A percentile compares a stretch with the other conserved stretches of the same genome.
Evolutionary conservation across 1,140 invertebrate species (phyloP).

Genomic region (Idris sp.): DNA sequence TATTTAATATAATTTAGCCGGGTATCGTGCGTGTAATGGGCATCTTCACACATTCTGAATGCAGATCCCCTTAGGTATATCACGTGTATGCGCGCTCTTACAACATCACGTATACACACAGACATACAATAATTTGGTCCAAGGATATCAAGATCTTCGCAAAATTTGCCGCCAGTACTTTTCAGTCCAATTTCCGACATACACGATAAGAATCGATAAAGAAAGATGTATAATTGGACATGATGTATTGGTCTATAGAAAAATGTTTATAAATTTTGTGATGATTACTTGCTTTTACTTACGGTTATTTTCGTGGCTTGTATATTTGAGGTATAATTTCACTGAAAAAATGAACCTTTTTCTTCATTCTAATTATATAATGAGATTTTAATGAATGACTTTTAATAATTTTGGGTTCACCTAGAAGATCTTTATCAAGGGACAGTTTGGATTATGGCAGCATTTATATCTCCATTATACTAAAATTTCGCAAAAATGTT

Average conservation of each 20-base stretch:
- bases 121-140: slow-evolving; percentile 36
- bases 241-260: slow-evolving; percentile 39
- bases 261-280: slow-evolving; percentile 47
- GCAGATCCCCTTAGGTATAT: slow-evolving; percentile 35
- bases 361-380: slow-evolving; percentile 31
- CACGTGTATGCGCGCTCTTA: slow-evolving; percentile 8
- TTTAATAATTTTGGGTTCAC: slow-evolving; percentile 44
- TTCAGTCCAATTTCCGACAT: slow-evolving; percentile 53
- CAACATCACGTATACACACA: too few relatives aligned
- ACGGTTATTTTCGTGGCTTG: slow-evolving; percentile 46
- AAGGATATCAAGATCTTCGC: slow-evolving; percentile 56
- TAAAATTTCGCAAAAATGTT: slow-evolving; percentile 4
- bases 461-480: slow-evolving; percentile 48
- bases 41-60: slow-evolving; percentile 48
- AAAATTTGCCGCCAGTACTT: slow-evolving; percentile 49
- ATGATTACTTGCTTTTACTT: slow-evolving; percentile 25
- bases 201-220: slow-evolving; percentile 48
- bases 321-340: slow-evolving; percentile 40
- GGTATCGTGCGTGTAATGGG: slow-evolving; percentile 51
- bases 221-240: slow-evolving; percentile 47
- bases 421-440: slow-evolving; percentile 48
- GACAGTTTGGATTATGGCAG: slow-evolving; percentile 13
- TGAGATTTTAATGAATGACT: slow-evolving; percentile 55
- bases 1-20: slow-evolving; percentile 71
- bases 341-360: slow-evolving; percentile 21